phyloP scores from a whole-genome alignment of 2,888 invertebrate species.

The Drosophila birchii region DNA sequence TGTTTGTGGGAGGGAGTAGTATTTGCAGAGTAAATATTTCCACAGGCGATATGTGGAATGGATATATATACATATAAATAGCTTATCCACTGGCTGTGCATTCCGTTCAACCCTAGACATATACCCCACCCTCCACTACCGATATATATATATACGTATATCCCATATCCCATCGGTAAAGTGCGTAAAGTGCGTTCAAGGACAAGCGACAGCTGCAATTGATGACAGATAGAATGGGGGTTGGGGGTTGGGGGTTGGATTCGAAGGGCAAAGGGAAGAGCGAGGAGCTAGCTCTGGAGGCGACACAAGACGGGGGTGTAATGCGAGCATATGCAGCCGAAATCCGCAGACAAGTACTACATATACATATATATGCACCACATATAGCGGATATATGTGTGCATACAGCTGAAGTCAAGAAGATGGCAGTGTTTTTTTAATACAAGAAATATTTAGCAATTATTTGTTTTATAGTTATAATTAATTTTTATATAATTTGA shows the following conservation, averaged over 20 bases:
- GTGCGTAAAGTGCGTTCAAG: constrained; percentile 72
- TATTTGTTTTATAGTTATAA: too few relatives aligned
- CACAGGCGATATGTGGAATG: constrained; percentile 4
- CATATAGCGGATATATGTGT: constrained; percentile 7
- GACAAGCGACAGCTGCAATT: constrained; percentile 67
- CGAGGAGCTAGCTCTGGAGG: background rate
- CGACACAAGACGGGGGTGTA: constrained; percentile 33
- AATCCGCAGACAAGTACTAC: constrained; percentile 32
- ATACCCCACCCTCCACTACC: background rate
- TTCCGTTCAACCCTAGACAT: constrained; percentile 28
- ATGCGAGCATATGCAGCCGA: constrained; percentile 30
- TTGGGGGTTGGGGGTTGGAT: constrained; percentile 6
- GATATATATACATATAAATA: constrained; percentile 6
- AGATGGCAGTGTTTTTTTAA: background rate
- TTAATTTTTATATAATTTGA: background rate
- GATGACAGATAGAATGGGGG: constrained; percentile 47
- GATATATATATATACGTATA: background rate
- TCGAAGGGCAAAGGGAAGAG: background rate
- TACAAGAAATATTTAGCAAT: background rate
- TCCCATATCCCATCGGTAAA: background rate
- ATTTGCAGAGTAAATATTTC: background rate
- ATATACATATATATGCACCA: constrained; percentile 12
- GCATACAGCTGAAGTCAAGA: constrained; percentile 8
- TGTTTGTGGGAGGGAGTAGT: background rate
- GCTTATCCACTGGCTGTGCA: constrained; percentile 24